Base-by-base conservation (phyloP, 2,113 vertebrate species). In the Falcunculus frontatus region DNA sequence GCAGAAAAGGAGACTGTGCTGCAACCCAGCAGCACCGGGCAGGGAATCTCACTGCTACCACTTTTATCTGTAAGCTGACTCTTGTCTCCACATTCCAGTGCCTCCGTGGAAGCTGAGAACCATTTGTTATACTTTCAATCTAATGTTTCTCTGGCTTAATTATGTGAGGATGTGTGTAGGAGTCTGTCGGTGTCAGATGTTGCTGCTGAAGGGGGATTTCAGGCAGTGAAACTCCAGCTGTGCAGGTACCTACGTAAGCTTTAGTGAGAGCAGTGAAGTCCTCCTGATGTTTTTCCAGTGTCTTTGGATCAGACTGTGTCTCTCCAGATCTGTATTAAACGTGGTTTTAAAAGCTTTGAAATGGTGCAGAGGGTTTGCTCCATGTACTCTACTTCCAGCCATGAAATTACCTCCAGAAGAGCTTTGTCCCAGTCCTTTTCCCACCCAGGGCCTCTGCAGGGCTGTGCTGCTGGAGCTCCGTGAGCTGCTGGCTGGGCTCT, bases 171-270 rank as follows among this genome's bases (percentile, higher is more conserved):
- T 72, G 16, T 11, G 32, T 87, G 70, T 88, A 2, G 0, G 74
- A 85, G 39, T 63, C 37, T 55, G 2, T 77, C 75, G 44, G 75
- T 67, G 75, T 55, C 89, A 89, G 84, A 42, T 8, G 44, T 13
- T 83, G 74, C 78, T 80, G 89, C 93, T 73, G 78, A 47, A 79
- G 70, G 63, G 81, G 50, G 25, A 79, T 77, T 85, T 79, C 79
- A 83, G 81, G 59, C 55, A 37, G 72, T 42, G 93, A 55, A 70
- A 37, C 62, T 77, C 62, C 53, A 70, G 50, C 75, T 77, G 42
- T 33, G 50, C 32, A 90, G 73, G 63, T 46, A 25, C 63, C 62
- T 49, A 8, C 4, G 5, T 2, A 27, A 73, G 41, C 65, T 81
- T 78, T 32, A 60, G 32, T 23, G 62, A 72, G 53, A 78, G 60